Evolutionary conservation across 2,888 invertebrate genomes (phyloP), one percentile per base, ranked within the genome.

Genomic region (Tolmerus cingulatus): DNA sequence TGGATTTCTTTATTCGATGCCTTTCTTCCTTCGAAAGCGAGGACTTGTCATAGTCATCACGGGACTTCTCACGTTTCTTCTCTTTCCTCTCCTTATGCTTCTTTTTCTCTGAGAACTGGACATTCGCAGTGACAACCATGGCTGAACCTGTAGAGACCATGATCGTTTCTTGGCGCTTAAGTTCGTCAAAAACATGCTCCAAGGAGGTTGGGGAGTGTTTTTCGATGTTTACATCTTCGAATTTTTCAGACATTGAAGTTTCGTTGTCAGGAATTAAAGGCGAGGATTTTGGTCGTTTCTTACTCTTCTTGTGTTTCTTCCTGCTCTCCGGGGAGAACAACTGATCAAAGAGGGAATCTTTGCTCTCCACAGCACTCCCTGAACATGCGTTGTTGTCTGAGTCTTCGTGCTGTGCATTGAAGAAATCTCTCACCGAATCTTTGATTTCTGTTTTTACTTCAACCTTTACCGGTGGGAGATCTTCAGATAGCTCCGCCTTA

Each of bases 281-380:
- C 9, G 95, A 94, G 89, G 94, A 94, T 91, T 96, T 97, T 89
- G 96, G 95, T 40, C 96, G 95, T 92, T 96, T 97, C 91, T 96
- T 96, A 90, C 96, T 97, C 93, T 97, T 97, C 92, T 96, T 97
- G 91, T 97, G 97, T 91, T 96, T 97, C 91, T 95, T 96, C 12
- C 96, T 94, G 78, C 94, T 91, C 90, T 95, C 95, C 2, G 91
- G 93, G 89, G 92, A 93, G 92, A 91, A 93, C 92, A 88, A 89
- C 92, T 92, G 89, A 90, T 90, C 88, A 92, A 91, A 66, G 92
- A 89, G 81, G 0, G 89, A 89, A 34, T 93, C 91, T 94, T 94
- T 90, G 92, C 93, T 91, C 93, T 94, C 87, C 93, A 94, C 34
- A 9, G 89, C 89, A 86, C 88, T 89, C 8, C 89, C 89, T 0